Conservation (phyloP, 2,888 invertebrate genomes). For the Abscondita cerata region DNA sequence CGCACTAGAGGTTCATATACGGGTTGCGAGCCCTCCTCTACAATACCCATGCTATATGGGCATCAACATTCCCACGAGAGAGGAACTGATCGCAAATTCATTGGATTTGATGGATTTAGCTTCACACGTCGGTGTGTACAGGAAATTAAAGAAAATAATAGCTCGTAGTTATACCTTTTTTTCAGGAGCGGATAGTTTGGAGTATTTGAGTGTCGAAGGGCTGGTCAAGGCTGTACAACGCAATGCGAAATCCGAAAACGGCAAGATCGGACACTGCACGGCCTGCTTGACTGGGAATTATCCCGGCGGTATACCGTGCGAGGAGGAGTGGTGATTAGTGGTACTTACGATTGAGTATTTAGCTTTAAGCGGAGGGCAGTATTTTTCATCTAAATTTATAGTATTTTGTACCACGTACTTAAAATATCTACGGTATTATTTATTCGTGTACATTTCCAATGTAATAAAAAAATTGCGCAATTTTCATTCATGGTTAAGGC, state of each 20-base stretch:
- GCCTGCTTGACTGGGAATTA: constrained; percentile 96
- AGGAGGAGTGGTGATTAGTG: constrained; percentile 62
- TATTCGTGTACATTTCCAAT: no score
- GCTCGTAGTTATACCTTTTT: constrained; percentile 71
- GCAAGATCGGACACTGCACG: constrained; percentile 87
- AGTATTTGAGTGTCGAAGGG: constrained; percentile 92
- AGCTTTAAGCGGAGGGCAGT: no score
- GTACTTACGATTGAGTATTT: neutral
- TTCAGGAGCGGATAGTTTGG: constrained; percentile 88
- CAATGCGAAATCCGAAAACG: constrained; percentile 74
- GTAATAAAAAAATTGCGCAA: no score
- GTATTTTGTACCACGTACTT: neutral
- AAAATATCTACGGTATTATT: neutral
- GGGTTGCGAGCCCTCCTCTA: constrained; percentile 96
- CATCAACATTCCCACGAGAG: constrained; percentile 97
- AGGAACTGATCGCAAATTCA: constrained; percentile 94
- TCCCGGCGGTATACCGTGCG: constrained; percentile 76
- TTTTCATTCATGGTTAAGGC: no score
- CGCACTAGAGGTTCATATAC: constrained; percentile 94
- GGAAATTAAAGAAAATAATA: neutral
- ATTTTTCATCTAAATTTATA: neutral
- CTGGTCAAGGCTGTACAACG: constrained; percentile 85
- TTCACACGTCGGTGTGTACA: constrained; percentile 79
- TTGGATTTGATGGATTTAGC: constrained; percentile 80
- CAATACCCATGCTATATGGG: constrained; percentile 98